Conservation (phyloP, 2,797 vertebrate species). For the Spizella passerina region DNA sequence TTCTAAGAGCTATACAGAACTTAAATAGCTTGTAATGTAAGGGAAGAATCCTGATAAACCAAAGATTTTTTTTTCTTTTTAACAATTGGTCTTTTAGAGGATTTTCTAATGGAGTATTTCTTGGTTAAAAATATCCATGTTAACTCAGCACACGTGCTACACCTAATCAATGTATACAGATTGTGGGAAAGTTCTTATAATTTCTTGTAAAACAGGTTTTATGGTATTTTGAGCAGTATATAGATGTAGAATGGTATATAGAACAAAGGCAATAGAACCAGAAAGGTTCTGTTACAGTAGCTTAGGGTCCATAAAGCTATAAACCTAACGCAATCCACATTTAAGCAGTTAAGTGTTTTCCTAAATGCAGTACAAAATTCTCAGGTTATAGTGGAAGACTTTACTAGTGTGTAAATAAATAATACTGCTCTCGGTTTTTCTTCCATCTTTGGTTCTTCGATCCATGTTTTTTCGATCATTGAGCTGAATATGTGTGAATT, state of each 20-base stretch:
- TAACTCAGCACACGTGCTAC: not conserved
- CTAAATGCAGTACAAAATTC: not conserved
- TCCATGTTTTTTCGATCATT: not conserved
- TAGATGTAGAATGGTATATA: not conserved
- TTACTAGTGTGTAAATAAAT: not conserved
- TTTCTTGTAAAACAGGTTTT: constrained; percentile 3
- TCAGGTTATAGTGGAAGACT: not conserved
- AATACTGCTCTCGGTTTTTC: not conserved
- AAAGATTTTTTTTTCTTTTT: not conserved
- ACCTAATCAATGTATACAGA: not conserved
- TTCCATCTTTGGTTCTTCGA: not conserved
- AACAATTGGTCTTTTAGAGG: not conserved
- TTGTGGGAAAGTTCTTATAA: not conserved
- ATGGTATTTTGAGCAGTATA: not conserved
- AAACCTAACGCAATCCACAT: not conserved
- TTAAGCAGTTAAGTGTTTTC: not conserved
- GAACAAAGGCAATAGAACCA: not conserved
- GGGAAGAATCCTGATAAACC: not conserved
- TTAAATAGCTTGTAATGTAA: not conserved
- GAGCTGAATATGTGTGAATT: not conserved
- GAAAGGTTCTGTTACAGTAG: not conserved
- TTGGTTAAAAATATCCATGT: not conserved
- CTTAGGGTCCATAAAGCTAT: not conserved
- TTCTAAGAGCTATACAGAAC: not conserved
- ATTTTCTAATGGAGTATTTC: not conserved